Evolutionary conservation across 2,113 vertebrate genomes (phyloP).

Genomic region (Phyllostomus discolor): DNA sequence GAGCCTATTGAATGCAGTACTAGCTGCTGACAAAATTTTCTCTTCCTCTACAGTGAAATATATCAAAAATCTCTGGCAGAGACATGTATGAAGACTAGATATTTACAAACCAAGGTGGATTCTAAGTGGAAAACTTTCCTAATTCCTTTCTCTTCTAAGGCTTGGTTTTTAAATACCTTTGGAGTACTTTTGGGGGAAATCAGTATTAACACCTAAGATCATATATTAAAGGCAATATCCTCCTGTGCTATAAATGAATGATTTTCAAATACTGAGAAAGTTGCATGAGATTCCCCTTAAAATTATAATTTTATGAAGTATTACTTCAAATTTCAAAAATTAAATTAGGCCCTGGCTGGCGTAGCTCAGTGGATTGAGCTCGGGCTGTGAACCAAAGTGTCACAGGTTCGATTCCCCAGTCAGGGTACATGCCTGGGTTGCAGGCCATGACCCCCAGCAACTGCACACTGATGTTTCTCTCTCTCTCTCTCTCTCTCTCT

Average conservation of each 20-base stretch:
- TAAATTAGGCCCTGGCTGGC: not conserved
- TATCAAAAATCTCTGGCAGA: not conserved
- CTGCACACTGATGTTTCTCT: too few species aligned
- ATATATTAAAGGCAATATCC: not conserved
- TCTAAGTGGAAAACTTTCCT: conserved; percentile 9
- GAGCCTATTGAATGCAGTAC: not conserved
- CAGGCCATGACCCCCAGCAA: too few species aligned
- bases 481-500: too few species aligned
- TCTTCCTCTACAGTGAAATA: not conserved
- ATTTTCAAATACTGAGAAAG: conserved; percentile 18
- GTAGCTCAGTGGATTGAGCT: too few species aligned
- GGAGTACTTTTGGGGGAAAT: not conserved
- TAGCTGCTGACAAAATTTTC: not conserved
- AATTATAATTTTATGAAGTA: not conserved
- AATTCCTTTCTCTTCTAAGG: not conserved
- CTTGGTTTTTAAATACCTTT: conserved; percentile 34
- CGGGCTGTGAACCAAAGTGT: too few species aligned
- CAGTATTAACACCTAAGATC: not conserved
- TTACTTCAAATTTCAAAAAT: not conserved
- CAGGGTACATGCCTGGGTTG: too few species aligned
- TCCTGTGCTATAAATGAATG: not conserved
- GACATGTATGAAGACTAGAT: not conserved
- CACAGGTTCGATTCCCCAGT: too few species aligned
- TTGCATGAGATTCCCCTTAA: conserved; percentile 5
- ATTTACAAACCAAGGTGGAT: not conserved